Base-by-base conservation (phyloP, 1,140 invertebrate genomes). In the Ectropis grisescens region DNA sequence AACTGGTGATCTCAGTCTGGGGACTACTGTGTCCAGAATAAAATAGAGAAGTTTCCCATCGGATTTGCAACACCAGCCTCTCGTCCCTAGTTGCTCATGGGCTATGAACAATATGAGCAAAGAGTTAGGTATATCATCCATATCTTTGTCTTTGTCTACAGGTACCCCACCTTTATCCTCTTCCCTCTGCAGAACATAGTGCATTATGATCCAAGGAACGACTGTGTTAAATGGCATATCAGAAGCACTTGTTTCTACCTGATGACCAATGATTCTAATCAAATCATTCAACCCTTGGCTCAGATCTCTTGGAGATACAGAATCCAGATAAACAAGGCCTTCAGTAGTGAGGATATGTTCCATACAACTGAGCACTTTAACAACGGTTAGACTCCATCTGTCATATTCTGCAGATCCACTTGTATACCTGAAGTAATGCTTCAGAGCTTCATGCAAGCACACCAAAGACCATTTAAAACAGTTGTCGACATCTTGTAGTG, bases 71-170 rank as follows among this genome's bases (percentile, higher is more conserved):
- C 95, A 97, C 89, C 90, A 93, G 27, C 88, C 60, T 70, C 78
- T 87, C 69, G 84, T 86, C 42, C 93, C 93, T 19, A 96, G 83
- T 65, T 93, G 92, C 46, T 96, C 92, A 78, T 97, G 95, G 8
- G 87, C 93, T 36, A 89, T 89, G 52, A 93, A 91, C 19, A 97
- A 82, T 28, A 96, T 84, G 71, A 89, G 87, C 1, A 95, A 78
- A 2, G 93, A 93, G 9, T 89, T 82, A 4, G 91, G 91, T 13
- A 94, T 75, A 11, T 87, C 85, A 14, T 88, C 85, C 29, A 43
- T 40, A 3, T 75, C 72, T 19, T 83, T 84, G 28, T 84, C 79
- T 23, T 84, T 84, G 5, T 85, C 84, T 19, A 42, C 35, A 19
- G 58, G 51, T 33, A 64, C 61, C 4, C 58, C 48, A 8, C 79